Conservation (phyloP, 2,888 invertebrate genomes). For the Acanthosepion esculentum region DNA sequence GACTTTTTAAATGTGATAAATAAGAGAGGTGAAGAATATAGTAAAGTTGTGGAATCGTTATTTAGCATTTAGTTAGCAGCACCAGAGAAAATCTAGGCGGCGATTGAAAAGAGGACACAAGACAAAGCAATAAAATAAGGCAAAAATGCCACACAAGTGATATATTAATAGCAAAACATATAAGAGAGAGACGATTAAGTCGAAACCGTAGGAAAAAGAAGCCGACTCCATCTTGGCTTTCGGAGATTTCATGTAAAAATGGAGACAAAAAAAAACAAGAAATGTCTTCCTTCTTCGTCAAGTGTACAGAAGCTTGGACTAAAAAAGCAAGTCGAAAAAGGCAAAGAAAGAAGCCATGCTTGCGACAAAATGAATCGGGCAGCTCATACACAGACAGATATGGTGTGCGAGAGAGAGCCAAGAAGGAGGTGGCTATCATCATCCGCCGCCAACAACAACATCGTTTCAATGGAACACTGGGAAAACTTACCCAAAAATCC, state of each 20-base stretch:
- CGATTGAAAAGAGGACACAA: neutral
- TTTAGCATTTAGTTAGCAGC: neutral
- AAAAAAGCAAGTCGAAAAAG: slow-evolving; percentile 9
- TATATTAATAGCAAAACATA: neutral
- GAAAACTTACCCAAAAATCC: slow-evolving; percentile 76
- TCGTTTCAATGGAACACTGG: slow-evolving; percentile 73
- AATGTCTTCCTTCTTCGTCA: neutral
- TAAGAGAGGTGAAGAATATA: neutral
- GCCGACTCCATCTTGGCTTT: neutral
- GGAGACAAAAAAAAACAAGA: slow-evolving; percentile 18
- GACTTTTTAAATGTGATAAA: neutral
- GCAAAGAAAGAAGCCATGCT: neutral
- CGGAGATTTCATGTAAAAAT: neutral
- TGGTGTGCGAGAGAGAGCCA: neutral
- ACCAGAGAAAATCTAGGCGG: neutral
- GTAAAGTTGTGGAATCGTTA: neutral
- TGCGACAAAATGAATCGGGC: neutral
- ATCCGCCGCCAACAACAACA: slow-evolving; percentile 37
- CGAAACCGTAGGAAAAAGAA: neutral
- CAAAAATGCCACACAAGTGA: neutral
- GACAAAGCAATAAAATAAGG: neutral
- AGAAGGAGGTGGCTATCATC: neutral
- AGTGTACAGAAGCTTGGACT: neutral
- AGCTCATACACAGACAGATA: neutral
- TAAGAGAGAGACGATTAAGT: neutral